These are phyloP conservation scores for Dynastes grantii DNA, from an alignment of 2,888 invertebrate species.

Conservation along the genomic window DNA sequence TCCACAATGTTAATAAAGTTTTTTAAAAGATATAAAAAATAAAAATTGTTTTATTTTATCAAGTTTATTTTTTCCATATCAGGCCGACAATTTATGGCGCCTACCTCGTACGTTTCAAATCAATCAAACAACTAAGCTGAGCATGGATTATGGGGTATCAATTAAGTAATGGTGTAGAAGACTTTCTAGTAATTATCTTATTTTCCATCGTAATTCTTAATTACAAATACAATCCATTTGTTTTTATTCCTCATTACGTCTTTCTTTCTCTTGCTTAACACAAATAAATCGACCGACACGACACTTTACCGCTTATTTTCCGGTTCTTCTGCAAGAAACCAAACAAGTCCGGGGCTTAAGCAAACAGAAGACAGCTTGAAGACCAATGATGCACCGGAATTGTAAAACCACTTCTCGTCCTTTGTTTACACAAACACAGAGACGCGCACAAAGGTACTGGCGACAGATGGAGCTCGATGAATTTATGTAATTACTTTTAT, in stretches of 20 bases:
- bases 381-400: constrained; percentile 13
- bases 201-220: background rate
- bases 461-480: background rate
- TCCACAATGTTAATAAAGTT: too few relatives aligned
- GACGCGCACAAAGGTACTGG: background rate
- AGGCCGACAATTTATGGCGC: too few relatives aligned
- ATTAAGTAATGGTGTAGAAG: too few relatives aligned
- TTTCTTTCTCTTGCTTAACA: background rate
- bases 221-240: background rate
- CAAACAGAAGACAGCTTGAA: constrained; percentile 21
- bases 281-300: background rate
- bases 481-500: constrained; percentile 33
- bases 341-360: background rate
- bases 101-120: too few relatives aligned
- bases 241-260: background rate
- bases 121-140: too few relatives aligned
- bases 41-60: too few relatives aligned
- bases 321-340: background rate
- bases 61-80: too few relatives aligned
- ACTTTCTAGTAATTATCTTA: too few relatives aligned
- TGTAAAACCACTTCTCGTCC: constrained; percentile 1
- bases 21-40: too few relatives aligned
- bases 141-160: too few relatives aligned
- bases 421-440: background rate
- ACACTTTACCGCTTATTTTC: background rate